Percentiles rank a stretch among this genome's conserved stretches.
Conservation (phyloP, 2,888 invertebrate species). For the Neoitamus cyanurus region DNA sequence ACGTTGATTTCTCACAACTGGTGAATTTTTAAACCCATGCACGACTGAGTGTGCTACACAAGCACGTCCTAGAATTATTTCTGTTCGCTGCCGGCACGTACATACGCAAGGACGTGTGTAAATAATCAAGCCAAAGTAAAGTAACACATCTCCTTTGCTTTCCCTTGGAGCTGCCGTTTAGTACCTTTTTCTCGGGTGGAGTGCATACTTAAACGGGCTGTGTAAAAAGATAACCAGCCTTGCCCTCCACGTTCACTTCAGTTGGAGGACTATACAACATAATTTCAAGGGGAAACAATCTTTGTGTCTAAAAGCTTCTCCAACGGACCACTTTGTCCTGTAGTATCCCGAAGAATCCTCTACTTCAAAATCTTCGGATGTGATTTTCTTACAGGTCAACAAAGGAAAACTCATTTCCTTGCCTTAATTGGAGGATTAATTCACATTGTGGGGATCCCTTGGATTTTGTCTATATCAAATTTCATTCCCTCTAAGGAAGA, state of each 20-base stretch:
- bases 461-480: neutral
- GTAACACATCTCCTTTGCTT: neutral
- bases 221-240: constrained; percentile 4
- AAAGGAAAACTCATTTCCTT: neutral
- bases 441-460: neutral
- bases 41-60: neutral
- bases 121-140: constrained; percentile 5
- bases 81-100: neutral
- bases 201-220: neutral
- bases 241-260: neutral
- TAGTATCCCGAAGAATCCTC: neutral
- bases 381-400: neutral
- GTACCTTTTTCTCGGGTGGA: neutral
- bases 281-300: neutral
- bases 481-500: neutral
- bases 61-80: constrained; percentile 5
- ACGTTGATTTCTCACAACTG: neutral
- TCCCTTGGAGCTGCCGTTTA: neutral
- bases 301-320: neutral
- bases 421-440: neutral
- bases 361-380: neutral
- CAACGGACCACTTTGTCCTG: neutral
- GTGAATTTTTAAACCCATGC: neutral
- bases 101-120: neutral
- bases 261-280: neutral